Percentiles rank a stretch among this genome's conserved stretches.
Conservation (phyloP, 2,113 vertebrate species). For the Aspidoscelis tigris region DNA sequence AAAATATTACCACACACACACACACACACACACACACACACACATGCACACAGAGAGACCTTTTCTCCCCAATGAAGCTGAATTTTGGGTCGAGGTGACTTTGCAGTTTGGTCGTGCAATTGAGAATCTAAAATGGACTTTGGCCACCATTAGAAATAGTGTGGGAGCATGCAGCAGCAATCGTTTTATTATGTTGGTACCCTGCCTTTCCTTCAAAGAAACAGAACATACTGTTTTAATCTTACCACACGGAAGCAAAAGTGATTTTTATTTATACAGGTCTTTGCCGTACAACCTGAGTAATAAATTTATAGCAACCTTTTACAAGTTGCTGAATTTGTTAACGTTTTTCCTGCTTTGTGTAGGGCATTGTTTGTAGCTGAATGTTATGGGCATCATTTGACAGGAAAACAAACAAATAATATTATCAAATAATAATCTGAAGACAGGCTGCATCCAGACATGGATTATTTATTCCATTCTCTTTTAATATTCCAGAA, state of each 20-base stretch:
- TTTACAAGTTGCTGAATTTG: background rate
- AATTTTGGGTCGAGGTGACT: background rate
- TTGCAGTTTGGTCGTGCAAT: background rate
- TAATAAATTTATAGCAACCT: background rate
- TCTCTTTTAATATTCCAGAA: no score
- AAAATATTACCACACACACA: constrained; percentile 27
- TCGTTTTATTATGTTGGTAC: background rate
- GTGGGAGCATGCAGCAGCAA: background rate
- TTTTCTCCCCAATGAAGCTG: background rate
- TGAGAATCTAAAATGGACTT: background rate
- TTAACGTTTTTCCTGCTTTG: background rate
- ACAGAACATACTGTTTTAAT: background rate
- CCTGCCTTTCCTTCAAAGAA: background rate
- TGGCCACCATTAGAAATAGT: background rate
- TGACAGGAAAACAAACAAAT: no score
- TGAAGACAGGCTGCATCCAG: no score
- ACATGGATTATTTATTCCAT: no score
- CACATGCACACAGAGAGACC: no score
- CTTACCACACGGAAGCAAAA: background rate
- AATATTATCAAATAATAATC: no score
- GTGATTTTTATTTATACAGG: background rate
- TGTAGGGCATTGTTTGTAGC: no score
- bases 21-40: constrained; percentile 15
- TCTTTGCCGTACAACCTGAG: background rate
- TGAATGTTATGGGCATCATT: no score